Conservation (phyloP, 2,113 vertebrate genomes). For the Melanerpes formicivorus region DNA sequence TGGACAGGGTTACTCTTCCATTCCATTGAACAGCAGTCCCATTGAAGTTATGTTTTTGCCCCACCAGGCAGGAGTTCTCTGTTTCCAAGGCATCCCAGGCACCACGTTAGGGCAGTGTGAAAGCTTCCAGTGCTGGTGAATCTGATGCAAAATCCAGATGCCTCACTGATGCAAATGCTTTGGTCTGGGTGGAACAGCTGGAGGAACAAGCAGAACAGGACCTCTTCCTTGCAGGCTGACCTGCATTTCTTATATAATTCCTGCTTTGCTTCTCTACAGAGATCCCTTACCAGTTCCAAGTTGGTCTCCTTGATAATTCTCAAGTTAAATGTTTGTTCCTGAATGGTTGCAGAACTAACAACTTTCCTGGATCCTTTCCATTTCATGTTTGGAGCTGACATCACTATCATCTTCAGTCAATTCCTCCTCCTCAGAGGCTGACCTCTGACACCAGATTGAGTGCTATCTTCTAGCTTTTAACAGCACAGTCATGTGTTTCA, state of each 20-base stretch:
- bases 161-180: not conserved
- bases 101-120: fast-evolving
- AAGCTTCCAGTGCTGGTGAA: not conserved
- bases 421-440: constrained; percentile 1
- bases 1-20: not conserved
- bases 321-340: not conserved
- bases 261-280: not conserved
- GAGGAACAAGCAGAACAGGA: constrained; percentile 37
- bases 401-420: not conserved
- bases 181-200: not conserved
- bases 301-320: not conserved
- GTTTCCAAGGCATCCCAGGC: not conserved
- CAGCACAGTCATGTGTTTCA: not conserved
- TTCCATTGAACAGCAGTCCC: not conserved
- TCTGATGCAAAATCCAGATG: not conserved
- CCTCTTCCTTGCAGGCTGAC: not conserved
- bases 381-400: constrained; percentile 1
- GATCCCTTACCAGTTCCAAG: not conserved
- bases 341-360: not conserved
- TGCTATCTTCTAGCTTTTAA: not conserved
- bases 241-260: not conserved
- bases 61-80: not conserved
- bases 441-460: not conserved
- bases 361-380: constrained; percentile 2
- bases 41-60: not conserved